Evolutionary conservation across 2,888 invertebrate species (phyloP).

Genomic region (Drosophila mulleri): DNA sequence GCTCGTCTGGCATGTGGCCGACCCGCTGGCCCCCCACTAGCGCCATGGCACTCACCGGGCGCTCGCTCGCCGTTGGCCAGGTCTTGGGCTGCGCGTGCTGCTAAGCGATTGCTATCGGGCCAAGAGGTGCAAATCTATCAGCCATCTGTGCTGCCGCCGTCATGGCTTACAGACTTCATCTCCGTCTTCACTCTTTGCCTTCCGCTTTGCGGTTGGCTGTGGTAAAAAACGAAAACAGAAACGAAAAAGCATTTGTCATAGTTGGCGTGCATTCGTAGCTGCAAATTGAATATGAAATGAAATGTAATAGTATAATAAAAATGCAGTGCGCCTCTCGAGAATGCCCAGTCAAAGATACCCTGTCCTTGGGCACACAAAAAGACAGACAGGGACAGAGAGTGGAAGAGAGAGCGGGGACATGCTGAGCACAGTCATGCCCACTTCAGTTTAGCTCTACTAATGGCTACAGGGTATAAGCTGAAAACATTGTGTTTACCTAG

Average conservation of each 20-base stretch:
- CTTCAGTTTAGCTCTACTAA: neutral
- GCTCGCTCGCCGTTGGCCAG: slow-evolving; percentile 1
- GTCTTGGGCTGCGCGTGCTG: slow-evolving; percentile 6
- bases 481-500: slow-evolving; percentile 7
- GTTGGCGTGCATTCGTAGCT: slow-evolving; percentile 60
- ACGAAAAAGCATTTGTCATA: slow-evolving; percentile 34
- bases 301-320: slow-evolving; percentile 16
- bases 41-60: neutral
- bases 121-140: slow-evolving; percentile 35
- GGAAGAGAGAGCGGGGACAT: too few species aligned
- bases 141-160: slow-evolving; percentile 42
- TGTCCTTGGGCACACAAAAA: neutral
- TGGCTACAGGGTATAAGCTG: neutral
- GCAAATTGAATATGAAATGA: slow-evolving; percentile 58
- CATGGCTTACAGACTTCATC: slow-evolving; percentile 61
- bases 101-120: slow-evolving; percentile 8
- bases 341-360: neutral
- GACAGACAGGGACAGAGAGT: too few species aligned
- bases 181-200: neutral
- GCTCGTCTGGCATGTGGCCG: slow-evolving; percentile 1
- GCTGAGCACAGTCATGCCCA: too few species aligned
- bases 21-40: neutral
- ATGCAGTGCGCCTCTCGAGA: neutral
- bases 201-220: slow-evolving; percentile 54
- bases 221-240: slow-evolving; percentile 10